Evolutionary conservation across 2,888 invertebrate genomes (phyloP).

Genomic region (Coenonympha glycerion): DNA sequence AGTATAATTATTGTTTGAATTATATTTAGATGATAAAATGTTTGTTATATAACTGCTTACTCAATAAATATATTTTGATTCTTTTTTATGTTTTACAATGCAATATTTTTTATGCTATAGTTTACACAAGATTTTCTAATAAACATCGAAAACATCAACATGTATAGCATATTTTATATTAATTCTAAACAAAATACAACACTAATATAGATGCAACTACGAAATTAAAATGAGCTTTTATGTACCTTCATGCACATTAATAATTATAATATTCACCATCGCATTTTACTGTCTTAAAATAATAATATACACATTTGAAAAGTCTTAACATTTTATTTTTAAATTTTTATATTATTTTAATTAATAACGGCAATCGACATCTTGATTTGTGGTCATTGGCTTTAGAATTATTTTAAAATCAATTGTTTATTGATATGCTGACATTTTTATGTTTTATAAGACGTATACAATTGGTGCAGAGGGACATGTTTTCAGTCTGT

Average conservation of each 20-base stretch:
- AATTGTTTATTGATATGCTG: slow-evolving; percentile 28
- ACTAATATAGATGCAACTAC: not conserved
- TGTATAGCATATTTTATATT: not conserved
- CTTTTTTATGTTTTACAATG: too few species aligned
- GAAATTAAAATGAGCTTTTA: slow-evolving; percentile 11
- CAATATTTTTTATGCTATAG: not conserved
- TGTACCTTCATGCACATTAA: slow-evolving; percentile 20
- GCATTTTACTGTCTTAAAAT: too few species aligned
- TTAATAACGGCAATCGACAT: too few species aligned
- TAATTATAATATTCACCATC: too few species aligned
- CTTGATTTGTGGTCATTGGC: not conserved
- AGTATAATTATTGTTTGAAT: too few species aligned
- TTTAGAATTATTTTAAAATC: not conserved
- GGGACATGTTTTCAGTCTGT: slow-evolving; percentile 51
- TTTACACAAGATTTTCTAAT: not conserved
- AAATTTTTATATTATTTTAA: too few species aligned
- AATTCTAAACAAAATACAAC: not conserved
- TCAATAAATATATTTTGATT: too few species aligned
- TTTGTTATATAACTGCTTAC: too few species aligned
- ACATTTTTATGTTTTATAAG: slow-evolving; percentile 34
- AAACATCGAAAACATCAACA: slow-evolving; percentile 14
- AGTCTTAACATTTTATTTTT: too few species aligned
- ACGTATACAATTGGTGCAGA: slow-evolving; percentile 46
- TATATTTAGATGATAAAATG: too few species aligned
- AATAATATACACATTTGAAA: too few species aligned